A percentile compares a stretch with the other conserved stretches of the same genome.
Evolutionary conservation across 2,797 vertebrate species (phyloP).

Genomic region (Pseudochirops corinnae): DNA sequence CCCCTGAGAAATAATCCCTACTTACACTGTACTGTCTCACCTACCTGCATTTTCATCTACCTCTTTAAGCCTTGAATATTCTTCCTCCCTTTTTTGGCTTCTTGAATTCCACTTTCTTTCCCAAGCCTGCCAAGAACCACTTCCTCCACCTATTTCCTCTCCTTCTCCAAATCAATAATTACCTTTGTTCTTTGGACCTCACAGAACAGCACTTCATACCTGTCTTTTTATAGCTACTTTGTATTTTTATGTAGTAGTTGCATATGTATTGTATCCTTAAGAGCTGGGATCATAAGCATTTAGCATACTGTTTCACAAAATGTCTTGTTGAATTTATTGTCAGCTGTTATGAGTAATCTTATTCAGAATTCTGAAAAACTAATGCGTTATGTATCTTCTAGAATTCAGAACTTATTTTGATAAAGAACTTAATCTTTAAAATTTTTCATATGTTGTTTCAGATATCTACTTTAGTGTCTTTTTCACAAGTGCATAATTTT

Average conservation of each 20-base stretch:
- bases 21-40: neutral
- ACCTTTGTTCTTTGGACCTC: neutral
- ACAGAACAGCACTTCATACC: neutral
- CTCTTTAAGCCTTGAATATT: neutral
- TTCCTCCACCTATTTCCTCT: neutral
- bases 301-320: neutral
- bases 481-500: slow-evolving; percentile 29
- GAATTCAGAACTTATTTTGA: neutral
- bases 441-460: slow-evolving; percentile 1
- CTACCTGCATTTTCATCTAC: neutral
- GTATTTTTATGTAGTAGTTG: neutral
- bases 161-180: neutral
- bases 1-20: neutral
- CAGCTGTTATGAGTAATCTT: neutral
- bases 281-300: neutral
- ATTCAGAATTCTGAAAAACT: neutral
- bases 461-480: slow-evolving; percentile 41
- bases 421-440: slow-evolving; percentile 54
- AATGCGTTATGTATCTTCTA: neutral
- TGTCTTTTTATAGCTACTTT: neutral
- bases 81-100: neutral
- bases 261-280: neutral
- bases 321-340: neutral
- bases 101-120: neutral
- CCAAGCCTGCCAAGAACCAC: neutral